A percentile compares a stretch with the other conserved stretches of the same genome.
Evolutionary conservation across 2,113 vertebrate species (phyloP).

Genomic region (Corapipo altera): DNA sequence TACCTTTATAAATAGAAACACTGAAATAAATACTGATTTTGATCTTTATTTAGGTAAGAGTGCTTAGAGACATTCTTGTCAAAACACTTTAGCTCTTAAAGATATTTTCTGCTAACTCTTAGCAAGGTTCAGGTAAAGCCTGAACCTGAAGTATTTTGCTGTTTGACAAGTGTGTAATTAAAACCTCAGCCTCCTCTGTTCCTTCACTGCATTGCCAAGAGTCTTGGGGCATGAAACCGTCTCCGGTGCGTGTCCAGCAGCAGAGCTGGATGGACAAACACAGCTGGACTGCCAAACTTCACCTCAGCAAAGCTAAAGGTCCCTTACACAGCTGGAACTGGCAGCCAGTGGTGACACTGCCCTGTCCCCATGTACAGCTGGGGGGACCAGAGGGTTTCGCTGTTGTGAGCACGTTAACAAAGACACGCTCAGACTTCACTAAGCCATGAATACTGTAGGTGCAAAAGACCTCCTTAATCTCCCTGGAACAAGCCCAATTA

Average conservation of each 20-base stretch:
- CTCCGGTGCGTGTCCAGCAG: accelerated
- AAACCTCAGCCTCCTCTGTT: background rate
- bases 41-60: background rate
- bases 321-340: accelerated
- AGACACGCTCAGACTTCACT: background rate
- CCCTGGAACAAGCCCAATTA: background rate
- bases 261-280: accelerated
- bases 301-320: accelerated
- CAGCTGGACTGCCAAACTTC: background rate
- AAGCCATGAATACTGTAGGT: background rate
- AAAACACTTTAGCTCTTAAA: background rate
- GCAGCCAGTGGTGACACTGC: accelerated
- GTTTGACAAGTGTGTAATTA: background rate
- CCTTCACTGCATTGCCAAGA: background rate
- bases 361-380: accelerated
- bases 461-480: background rate
- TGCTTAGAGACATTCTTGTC: background rate
- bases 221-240: accelerated
- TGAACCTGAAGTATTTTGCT: background rate
- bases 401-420: accelerated
- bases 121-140: background rate
- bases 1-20: background rate
- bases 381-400: accelerated
- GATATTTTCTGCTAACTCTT: background rate
- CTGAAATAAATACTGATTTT: background rate